Conservation (phyloP, 2,888 invertebrate genomes). For the Drosophila mercatorum region DNA sequence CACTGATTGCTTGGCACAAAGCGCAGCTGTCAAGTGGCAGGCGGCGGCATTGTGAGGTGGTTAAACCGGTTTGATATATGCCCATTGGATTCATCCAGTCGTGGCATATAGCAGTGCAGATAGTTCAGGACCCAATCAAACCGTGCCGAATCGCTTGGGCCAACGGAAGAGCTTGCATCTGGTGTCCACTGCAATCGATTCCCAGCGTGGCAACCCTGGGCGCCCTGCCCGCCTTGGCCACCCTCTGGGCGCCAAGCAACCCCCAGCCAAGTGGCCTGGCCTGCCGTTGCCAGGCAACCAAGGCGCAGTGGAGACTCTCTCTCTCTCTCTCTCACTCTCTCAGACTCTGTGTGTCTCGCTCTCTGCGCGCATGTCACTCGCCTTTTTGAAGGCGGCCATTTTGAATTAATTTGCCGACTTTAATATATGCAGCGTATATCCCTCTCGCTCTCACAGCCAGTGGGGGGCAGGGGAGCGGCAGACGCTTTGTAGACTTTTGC, state of each 20-base stretch:
- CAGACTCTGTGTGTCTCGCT: constrained; percentile 23
- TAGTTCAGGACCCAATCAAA: constrained; percentile 60
- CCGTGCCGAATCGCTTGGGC: constrained; percentile 42
- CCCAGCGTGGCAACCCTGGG: constrained; percentile 47
- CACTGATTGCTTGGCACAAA: constrained; percentile 53
- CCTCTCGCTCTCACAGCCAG: neutral
- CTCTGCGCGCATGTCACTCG: constrained; percentile 44
- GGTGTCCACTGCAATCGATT: constrained; percentile 76
- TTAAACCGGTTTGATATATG: constrained; percentile 33
- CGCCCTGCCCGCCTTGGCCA: constrained; percentile 22
- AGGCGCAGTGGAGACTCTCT: constrained; percentile 57
- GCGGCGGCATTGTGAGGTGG: constrained; percentile 45
- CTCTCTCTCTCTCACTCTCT: constrained; percentile 2
- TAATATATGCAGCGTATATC: constrained; percentile 33
- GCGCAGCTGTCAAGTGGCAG: constrained; percentile 67
- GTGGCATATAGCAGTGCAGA: neutral
- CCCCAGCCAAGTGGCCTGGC: constrained; percentile 33
- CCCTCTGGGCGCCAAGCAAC: constrained; percentile 42
- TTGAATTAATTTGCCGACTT: constrained; percentile 69
- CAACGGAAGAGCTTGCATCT: constrained; percentile 80
- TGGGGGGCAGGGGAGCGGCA: constrained; percentile 18
- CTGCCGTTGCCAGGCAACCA: constrained; percentile 55
- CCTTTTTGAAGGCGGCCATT: constrained; percentile 66
- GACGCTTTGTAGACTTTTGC: constrained; percentile 69
- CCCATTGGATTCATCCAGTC: neutral